Base-by-base conservation (phyloP, 2,113 vertebrate species). In the Mobula birostris region DNA sequence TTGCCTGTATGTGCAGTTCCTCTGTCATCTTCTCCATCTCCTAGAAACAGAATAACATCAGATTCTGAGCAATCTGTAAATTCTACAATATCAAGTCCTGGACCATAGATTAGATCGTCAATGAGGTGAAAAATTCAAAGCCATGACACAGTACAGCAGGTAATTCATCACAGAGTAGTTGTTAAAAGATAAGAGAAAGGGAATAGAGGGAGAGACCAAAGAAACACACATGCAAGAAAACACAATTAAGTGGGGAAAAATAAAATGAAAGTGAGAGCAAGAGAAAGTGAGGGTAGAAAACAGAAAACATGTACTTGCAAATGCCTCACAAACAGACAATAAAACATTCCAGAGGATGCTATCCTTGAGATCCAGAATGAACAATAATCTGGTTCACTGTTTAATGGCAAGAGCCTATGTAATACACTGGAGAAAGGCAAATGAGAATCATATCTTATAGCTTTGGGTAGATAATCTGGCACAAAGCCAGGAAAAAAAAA, bases 11-110 rank as follows among this genome's bases (percentile, higher is more conserved):
- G 70, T 56, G 68, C 91, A 48, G 68, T 40, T 93, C 91, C 91
- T 93, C 91, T 93, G 91, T 74, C 91, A 93, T 93, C 91, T 93
- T 93, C 63, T 93, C 91, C 91, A 93, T 93, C 68, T 93, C 91
- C 91, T 93, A 40, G 68, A 72, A 93, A 93, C 68, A 48, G 36
- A 40, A 76, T 5, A 27, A 74, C n/a, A 76, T 48, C 14, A 74
- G 72, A 74, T 74, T 74, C 17, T 24, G 21, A 24, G 21, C 72
- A 74, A 24, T 24, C 72, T 74, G 72, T 74, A 74, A 74, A 74
- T 6, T 74, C 72, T 32, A 5, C 61, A 90, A 90, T 19, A 17
- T 90, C 63, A 90, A 58, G 29, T 14, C 6, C 61, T 8, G 27
- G 27, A 5, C 56, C 29, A 19, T 66, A 3, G 61, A n/a, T 90